Conservation (phyloP, 2,113 vertebrate genomes). For the Nothoprocta pentlandii region DNA sequence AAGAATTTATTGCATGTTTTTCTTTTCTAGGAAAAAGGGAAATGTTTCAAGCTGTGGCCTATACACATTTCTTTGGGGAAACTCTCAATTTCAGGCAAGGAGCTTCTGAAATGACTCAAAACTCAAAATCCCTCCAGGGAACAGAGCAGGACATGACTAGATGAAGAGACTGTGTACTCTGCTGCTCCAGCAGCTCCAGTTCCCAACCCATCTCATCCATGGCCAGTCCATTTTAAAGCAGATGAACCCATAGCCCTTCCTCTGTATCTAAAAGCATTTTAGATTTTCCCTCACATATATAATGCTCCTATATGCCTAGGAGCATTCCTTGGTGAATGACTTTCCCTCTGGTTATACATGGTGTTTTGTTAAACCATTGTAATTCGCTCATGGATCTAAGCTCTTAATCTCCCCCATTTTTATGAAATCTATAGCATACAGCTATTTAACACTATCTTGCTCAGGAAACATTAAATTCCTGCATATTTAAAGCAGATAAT, state of each 20-base stretch:
- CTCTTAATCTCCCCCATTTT: neutral
- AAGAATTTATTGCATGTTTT: neutral
- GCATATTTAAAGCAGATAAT: neutral
- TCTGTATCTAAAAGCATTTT: neutral
- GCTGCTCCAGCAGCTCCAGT: neutral
- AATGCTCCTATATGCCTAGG: too few relatives aligned
- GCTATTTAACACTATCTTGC: neutral
- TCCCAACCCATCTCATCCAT: neutral
- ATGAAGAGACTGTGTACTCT: neutral
- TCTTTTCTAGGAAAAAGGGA: neutral
- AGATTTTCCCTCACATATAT: neutral
- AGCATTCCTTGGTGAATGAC: neutral
- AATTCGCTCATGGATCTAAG: neutral
- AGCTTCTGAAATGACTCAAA: neutral
- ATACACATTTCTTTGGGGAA: rapidly evolving
- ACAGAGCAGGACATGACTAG: neutral
- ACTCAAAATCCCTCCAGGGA: neutral
- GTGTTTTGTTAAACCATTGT: neutral
- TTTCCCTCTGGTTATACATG: neutral
- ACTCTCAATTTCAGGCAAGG: neutral
- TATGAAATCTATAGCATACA: neutral
- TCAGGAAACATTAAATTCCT: neutral
- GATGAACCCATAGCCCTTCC: neutral
- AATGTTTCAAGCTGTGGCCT: neutral
- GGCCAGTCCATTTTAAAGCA: neutral